phyloP scores from a whole-genome alignment of 2,113 vertebrate genomes.

The Lagenorhynchus albirostris region DNA sequence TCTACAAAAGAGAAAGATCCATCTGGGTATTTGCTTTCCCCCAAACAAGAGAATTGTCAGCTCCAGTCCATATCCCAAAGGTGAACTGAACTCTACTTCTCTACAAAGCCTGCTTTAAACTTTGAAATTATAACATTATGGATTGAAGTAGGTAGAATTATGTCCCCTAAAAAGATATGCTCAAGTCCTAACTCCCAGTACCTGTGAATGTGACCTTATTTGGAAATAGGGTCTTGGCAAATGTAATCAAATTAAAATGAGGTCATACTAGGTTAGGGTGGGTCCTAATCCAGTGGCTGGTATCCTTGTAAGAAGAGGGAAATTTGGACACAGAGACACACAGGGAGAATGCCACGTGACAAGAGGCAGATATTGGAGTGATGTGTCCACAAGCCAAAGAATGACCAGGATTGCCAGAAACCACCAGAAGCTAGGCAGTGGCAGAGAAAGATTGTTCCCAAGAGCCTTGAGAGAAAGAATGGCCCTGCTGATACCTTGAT shows the following conservation, averaged over 20 bases:
- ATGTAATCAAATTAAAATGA: neutral
- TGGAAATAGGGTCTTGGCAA: neutral
- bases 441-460: neutral
- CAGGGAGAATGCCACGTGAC: neutral
- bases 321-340: neutral
- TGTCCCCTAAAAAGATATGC: neutral
- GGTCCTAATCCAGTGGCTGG: neutral
- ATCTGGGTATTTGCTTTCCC: neutral
- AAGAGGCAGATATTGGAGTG: neutral
- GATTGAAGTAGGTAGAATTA: neutral
- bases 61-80: neutral
- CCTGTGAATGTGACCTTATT: neutral
- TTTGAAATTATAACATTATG: conserved; percentile 29
- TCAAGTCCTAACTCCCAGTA: neutral
- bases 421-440: neutral
- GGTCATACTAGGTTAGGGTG: neutral
- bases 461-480: neutral
- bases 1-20: neutral
- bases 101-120: neutral
- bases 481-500: neutral
- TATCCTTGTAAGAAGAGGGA: neutral
- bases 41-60: neutral
- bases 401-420: neutral
- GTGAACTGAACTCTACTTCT: neutral
- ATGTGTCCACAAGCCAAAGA: neutral